Evolutionary conservation across 1,140 invertebrate genomes (phyloP).

Genomic region (Yoshiicerus persimilis): DNA sequence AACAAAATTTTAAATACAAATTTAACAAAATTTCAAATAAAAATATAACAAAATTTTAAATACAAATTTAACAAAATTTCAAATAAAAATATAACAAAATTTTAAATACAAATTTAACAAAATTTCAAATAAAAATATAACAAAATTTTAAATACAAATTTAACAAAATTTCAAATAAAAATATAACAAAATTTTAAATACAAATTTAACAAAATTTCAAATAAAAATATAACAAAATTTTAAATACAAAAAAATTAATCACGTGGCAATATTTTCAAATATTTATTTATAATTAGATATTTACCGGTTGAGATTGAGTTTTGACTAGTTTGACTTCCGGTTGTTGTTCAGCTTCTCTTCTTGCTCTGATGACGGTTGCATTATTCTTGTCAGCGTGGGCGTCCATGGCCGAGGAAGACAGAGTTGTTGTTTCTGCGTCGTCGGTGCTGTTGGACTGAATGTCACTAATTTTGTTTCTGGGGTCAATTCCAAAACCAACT

Average conservation of each 20-base stretch:
- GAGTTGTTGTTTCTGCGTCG: background rate
- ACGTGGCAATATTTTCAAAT: too few relatives aligned
- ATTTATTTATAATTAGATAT: too few relatives aligned
- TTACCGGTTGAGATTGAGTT: background rate
- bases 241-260: too few relatives aligned
- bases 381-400: background rate
- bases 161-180: background rate
- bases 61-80: too few relatives aligned
- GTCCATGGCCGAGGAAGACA: background rate
- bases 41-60: too few relatives aligned
- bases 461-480: slow-evolving; percentile 33
- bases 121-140: too few relatives aligned
- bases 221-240: background rate
- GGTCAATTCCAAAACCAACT: slow-evolving; percentile 48
- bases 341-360: background rate
- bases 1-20: too few relatives aligned
- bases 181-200: background rate
- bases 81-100: too few relatives aligned
- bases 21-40: too few relatives aligned
- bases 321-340: background rate
- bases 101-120: too few relatives aligned
- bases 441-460: slow-evolving; percentile 45
- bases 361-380: background rate
- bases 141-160: too few relatives aligned
- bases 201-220: too few relatives aligned